Percentiles rank a stretch among this genome's conserved stretches.
phyloP scores from a whole-genome alignment of 2,797 vertebrate species.

The Clangula hyemalis region DNA sequence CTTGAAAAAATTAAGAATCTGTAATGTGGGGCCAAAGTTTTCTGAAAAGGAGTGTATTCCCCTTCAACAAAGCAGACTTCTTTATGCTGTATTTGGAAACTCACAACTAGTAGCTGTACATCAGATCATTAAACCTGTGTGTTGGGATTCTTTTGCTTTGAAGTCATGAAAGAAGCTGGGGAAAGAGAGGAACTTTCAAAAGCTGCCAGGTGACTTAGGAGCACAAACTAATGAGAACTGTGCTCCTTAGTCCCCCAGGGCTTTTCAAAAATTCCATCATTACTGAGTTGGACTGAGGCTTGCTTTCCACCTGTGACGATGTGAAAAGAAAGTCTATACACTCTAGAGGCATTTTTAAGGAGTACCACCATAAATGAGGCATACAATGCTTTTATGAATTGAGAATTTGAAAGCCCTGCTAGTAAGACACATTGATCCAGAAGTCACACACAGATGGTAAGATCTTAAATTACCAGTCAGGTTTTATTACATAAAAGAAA shows the following conservation, averaged over 20 bases:
- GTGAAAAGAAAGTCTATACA: not conserved
- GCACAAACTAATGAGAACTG: conserved; percentile 23
- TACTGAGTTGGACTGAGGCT: not conserved
- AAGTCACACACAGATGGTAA: conserved; percentile 36
- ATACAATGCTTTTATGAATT: conserved; percentile 22
- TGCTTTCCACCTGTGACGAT: not conserved
- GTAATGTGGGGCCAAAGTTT: not conserved
- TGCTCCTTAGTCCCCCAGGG: not conserved
- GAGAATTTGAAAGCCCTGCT: conserved; percentile 53
- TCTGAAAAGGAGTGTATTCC: not conserved
- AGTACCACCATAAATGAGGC: not conserved
- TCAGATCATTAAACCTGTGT: not conserved
- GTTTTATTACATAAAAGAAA: conserved; percentile 68
- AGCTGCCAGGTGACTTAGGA: conserved; percentile 14
- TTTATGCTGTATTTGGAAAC: not conserved
- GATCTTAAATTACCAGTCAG: conserved; percentile 64
- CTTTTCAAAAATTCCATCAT: conserved; percentile 21
- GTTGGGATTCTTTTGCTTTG: not conserved
- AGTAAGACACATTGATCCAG: conserved; percentile 60
- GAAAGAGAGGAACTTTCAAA: not conserved
- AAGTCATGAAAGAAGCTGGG: not conserved
- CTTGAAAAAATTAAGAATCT: not conserved
- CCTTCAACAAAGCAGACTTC: not conserved
- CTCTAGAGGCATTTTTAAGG: not conserved
- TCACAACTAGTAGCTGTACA: not conserved